Evolutionary conservation across 2,113 vertebrate genomes (phyloP).

Genomic region (Larimichthys crocea): DNA sequence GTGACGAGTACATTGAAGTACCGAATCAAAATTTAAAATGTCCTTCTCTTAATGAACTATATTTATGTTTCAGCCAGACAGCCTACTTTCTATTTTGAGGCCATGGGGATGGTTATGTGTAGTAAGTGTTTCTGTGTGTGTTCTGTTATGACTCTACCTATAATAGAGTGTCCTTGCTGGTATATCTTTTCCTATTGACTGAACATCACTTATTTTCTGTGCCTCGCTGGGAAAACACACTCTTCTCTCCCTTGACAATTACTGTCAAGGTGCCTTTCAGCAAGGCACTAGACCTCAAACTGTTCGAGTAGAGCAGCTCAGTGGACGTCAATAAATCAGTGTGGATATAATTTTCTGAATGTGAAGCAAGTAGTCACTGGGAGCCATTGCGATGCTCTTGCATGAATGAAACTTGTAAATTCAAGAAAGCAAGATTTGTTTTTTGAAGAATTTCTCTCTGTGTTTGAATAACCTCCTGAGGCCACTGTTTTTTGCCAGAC

Average conservation of each 20-base stretch:
- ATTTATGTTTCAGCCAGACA: slow-evolving; percentile 22
- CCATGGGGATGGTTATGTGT: background rate
- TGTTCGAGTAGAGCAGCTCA: background rate
- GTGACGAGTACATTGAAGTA: slow-evolving; percentile 16
- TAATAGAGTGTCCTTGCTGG: slow-evolving; percentile 15
- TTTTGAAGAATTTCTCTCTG: background rate
- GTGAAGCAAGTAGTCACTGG: background rate
- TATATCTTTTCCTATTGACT: slow-evolving; percentile 1
- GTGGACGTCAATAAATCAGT: background rate
- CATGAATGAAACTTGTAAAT: background rate
- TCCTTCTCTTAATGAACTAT: slow-evolving; percentile 15
- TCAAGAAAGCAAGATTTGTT: background rate
- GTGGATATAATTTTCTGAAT: background rate
- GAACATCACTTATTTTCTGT: background rate
- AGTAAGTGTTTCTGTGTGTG: background rate
- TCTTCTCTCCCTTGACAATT: background rate
- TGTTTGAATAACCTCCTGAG: background rate
- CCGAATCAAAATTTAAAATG: slow-evolving; percentile 23
- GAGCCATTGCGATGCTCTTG: background rate
- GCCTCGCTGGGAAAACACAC: background rate
- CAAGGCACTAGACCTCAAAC: background rate
- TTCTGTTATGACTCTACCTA: background rate
- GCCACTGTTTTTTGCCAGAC: background rate
- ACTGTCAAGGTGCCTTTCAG: slow-evolving; percentile 3
- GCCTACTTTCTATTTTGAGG: slow-evolving; percentile 37